Conservation (phyloP, 30 jellyfish, hydroid and myxozoan species). For the Turritopsis rubra region DNA sequence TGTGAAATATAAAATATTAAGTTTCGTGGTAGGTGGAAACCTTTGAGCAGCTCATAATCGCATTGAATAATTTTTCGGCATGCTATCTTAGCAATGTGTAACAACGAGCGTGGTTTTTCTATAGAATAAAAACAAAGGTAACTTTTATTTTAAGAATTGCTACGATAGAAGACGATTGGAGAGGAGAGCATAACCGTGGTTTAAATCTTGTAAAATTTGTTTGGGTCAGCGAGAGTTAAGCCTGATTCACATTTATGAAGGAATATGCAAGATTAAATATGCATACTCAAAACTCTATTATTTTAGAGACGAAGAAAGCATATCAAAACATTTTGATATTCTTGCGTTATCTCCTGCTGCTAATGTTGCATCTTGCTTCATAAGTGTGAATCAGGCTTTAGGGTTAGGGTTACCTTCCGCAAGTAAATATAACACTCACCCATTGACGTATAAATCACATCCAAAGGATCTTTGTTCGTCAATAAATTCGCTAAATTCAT, state of each 20-base stretch:
- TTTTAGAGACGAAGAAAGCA: no score
- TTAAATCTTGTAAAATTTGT: no score
- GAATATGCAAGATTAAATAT: no score
- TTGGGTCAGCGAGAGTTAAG: neutral
- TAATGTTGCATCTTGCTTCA: no score
- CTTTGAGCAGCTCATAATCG: constrained; percentile 24
- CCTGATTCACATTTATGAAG: no score
- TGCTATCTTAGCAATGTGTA: constrained; percentile 38
- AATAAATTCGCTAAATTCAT: constrained; percentile 31
- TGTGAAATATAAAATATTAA: constrained; percentile 21
- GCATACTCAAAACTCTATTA: no score
- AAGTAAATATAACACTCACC: constrained; percentile 27
- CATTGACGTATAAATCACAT: constrained; percentile 26
- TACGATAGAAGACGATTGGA: no score
- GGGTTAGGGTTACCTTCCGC: neutral
- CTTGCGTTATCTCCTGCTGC: no score
- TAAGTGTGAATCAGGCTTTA: neutral
- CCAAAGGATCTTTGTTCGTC: constrained; percentile 20
- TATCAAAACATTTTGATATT: no score
- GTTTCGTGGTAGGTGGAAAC: constrained; percentile 24
- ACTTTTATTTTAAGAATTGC: neutral
- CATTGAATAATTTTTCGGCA: constrained; percentile 33
- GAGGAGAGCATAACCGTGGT: no score
- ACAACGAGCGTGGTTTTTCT: constrained; percentile 44
- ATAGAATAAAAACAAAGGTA: neutral